Conservation (phyloP, 1,140 invertebrate genomes). For the Bombus pascuorum region DNA sequence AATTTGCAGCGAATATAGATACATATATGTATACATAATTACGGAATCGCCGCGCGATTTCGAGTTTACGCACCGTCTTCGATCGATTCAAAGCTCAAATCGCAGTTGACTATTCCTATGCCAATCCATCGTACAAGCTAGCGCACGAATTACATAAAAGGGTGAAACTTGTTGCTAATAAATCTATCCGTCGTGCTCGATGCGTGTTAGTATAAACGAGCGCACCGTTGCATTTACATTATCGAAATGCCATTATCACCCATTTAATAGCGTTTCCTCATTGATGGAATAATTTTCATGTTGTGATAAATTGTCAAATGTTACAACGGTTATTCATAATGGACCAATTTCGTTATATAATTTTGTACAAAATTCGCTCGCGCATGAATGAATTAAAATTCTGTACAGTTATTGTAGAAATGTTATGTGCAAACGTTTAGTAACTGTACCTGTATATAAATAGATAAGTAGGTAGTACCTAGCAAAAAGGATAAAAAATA, state of each 20-base stretch:
- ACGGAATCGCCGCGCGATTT: slow-evolving; percentile 26
- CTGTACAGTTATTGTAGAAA: background rate
- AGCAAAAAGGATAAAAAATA: background rate
- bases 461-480: background rate
- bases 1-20: background rate
- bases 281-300: background rate
- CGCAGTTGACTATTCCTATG: slow-evolving; percentile 39
- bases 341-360: background rate
- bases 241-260: background rate
- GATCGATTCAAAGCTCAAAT: slow-evolving; percentile 47
- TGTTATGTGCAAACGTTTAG: too few species aligned
- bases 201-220: background rate
- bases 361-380: background rate
- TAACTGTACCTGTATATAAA: background rate
- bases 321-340: background rate
- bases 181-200: background rate
- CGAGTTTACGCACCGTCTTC: slow-evolving; percentile 17
- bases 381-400: background rate
- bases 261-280: background rate
- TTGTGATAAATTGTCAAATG: background rate
- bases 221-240: background rate
- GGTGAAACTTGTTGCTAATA: slow-evolving; percentile 39
- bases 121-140: slow-evolving; percentile 9
- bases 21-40: background rate
- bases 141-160: slow-evolving; percentile 33